Evolutionary conservation across 2,888 invertebrate species (phyloP), one percentile per base, ranked within the genome.

Genomic region (Amblyjoppa fuscipennis): DNA sequence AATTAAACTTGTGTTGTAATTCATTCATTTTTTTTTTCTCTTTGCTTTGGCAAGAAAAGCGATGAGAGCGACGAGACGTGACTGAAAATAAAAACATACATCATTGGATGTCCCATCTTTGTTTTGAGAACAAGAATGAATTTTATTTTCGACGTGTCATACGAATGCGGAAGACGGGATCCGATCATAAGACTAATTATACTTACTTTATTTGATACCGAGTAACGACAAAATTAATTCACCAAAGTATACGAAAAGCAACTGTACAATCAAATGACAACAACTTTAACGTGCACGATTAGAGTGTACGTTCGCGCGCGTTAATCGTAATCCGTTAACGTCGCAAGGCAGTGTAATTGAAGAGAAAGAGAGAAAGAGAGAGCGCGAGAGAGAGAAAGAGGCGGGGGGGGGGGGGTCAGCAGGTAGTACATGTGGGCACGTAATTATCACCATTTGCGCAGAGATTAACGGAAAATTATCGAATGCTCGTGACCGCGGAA

Each of bases 191-290:
- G 38, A 51, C 28, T 16, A 41, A 53, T 51, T 16, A n/a, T 64
- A 16, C 31, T 31, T 31, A 16, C 13, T 7, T 64, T 34, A 64
- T 64, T 56, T 34, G 53, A 9, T 20, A 53, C 16, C 11, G 28
- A n/a, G 11, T 7, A 28, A 41, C 11, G 2, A 53, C 31, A 34
- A n/a, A 71, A 73, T 71, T 59, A 71, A 82, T 75, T 20, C 5
- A 2, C 5, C 20, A 28, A 56, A 74, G 76, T 81, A 80, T 80
- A 83, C 83, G 76, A 77, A 11, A 64, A 59, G 83, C 69, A 81
- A 81, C 76, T 73, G 74, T 51, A 85, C 80, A 85, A 83, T 85
- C 85, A 85, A 80, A 77, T 20, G 59, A 73, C 41, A 49, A 49
- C 13, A 49, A 11, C 41, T 41, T 56, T 68, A 71, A 71, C 73